Percentiles rank a stretch among this genome's conserved stretches.
Evolutionary conservation across 2,888 invertebrate species (phyloP).

Genomic region (Melipona bicolor): DNA sequence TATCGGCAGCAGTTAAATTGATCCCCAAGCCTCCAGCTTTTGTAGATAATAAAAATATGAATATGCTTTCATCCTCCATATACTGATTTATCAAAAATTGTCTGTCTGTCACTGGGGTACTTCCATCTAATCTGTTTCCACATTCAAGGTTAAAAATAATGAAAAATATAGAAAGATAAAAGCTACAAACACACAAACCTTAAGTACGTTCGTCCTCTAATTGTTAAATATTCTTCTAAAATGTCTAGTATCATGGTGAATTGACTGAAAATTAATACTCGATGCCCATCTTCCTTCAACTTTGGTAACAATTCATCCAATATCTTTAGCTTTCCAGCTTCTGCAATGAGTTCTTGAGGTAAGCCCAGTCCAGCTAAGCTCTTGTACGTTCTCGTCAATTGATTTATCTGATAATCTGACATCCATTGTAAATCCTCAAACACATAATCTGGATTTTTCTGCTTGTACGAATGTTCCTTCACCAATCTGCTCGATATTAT

Average conservation of each 20-base stretch:
- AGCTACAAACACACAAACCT: slow-evolving; percentile 67
- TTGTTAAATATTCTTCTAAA: slow-evolving; percentile 93
- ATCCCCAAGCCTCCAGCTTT: slow-evolving; percentile 98
- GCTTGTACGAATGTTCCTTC: slow-evolving; percentile 89
- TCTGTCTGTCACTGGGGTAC: slow-evolving; percentile 93
- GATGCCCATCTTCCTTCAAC: slow-evolving; percentile 90
- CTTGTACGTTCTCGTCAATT: slow-evolving; percentile 89
- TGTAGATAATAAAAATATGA: slow-evolving; percentile 96
- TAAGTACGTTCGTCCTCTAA: slow-evolving; percentile 90
- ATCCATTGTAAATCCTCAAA: slow-evolving; percentile 94
- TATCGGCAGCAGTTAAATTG: slow-evolving; percentile 97
- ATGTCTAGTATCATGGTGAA: slow-evolving; percentile 98
- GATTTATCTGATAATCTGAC: slow-evolving; percentile 97
- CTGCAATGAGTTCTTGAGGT: slow-evolving; percentile 89
- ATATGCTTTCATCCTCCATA: slow-evolving; percentile 91
- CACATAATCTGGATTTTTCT: slow-evolving; percentile 91
- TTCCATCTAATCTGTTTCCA: slow-evolving; percentile 91
- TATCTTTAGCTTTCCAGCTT: slow-evolving; percentile 94
- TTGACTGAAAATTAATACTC: slow-evolving; percentile 97
- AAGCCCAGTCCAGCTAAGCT: slow-evolving; percentile 87
- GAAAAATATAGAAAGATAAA: neutral
- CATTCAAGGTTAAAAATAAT: neutral
- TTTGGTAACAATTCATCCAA: slow-evolving; percentile 91
- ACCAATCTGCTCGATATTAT: slow-evolving; percentile 90
- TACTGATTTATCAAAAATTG: slow-evolving; percentile 96